Evolutionary conservation across 2,888 invertebrate genomes (phyloP).

Genomic region (Ectropis crepuscularia): DNA sequence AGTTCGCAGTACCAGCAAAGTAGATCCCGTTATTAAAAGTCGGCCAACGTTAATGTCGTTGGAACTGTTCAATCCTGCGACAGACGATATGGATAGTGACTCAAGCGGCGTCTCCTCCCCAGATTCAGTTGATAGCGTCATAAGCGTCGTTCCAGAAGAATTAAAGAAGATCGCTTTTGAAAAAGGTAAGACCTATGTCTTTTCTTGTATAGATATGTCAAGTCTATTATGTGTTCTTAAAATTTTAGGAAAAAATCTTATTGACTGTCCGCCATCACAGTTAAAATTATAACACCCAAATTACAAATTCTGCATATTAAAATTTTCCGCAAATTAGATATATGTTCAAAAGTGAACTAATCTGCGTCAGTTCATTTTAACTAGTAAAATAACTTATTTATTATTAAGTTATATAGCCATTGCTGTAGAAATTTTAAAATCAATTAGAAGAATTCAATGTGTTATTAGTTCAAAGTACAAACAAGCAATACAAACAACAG

Average conservation of each 20-base stretch:
- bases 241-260: background rate
- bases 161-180: constrained; percentile 74
- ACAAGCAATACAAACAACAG: too few relatives aligned
- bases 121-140: constrained; percentile 94
- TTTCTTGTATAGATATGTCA: background rate
- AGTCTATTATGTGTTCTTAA: background rate
- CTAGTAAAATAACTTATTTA: too few relatives aligned
- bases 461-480: too few relatives aligned
- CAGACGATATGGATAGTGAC: constrained; percentile 95
- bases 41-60: constrained; percentile 91
- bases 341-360: too few relatives aligned
- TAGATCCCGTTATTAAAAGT: constrained; percentile 86
- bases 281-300: too few relatives aligned
- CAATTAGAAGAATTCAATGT: too few relatives aligned
- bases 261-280: too few relatives aligned
- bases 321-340: too few relatives aligned
- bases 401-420: too few relatives aligned
- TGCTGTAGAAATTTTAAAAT: too few relatives aligned
- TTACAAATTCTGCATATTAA: too few relatives aligned
- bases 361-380: too few relatives aligned
- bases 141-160: constrained; percentile 89
- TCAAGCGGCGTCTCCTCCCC: constrained; percentile 95
- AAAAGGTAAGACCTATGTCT: constrained; percentile 65
- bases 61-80: constrained; percentile 95
- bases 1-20: constrained; percentile 87